Conservation (phyloP, 2,888 invertebrate genomes). For the Eueremaeus valkanovi region DNA sequence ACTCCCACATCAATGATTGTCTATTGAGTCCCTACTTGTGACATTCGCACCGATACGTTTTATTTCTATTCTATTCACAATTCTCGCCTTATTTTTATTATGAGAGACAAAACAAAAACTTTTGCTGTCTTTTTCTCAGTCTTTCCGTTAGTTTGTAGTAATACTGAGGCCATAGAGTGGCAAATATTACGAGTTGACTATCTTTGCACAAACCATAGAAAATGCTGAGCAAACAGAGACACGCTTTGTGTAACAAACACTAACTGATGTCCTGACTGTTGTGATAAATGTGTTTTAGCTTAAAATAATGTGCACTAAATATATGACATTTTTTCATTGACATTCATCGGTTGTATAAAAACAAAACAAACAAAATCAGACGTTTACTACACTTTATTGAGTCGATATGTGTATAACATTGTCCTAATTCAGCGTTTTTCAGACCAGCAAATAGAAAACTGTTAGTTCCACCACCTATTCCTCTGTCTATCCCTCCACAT, state of each 20-base stretch:
- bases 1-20: slow-evolving; percentile 22
- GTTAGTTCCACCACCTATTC: not conserved
- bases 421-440: slow-evolving; percentile 27
- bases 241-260: slow-evolving; percentile 31
- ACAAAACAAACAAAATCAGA: slow-evolving; percentile 32
- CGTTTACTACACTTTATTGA: slow-evolving; percentile 17
- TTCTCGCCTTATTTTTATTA: not conserved
- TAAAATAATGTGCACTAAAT: slow-evolving; percentile 15
- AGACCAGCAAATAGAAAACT: slow-evolving; percentile 18
- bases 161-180: slow-evolving; percentile 22
- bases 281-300: slow-evolving; percentile 30
- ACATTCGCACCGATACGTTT: not conserved
- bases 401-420: slow-evolving; percentile 6
- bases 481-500: too few species aligned
- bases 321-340: slow-evolving; percentile 35
- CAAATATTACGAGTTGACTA: slow-evolving; percentile 31
- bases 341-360: slow-evolving; percentile 26
- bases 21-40: not conserved
- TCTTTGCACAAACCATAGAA: slow-evolving; percentile 21
- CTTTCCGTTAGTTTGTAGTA: not conserved
- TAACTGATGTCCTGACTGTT: slow-evolving; percentile 23
- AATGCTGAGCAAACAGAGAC: slow-evolving; percentile 35
- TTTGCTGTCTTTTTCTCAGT: not conserved
- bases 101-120: not conserved
- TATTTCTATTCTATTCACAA: not conserved